phyloP scores from a whole-genome alignment of 2,113 vertebrate genomes.

The Petromus typicus region DNA sequence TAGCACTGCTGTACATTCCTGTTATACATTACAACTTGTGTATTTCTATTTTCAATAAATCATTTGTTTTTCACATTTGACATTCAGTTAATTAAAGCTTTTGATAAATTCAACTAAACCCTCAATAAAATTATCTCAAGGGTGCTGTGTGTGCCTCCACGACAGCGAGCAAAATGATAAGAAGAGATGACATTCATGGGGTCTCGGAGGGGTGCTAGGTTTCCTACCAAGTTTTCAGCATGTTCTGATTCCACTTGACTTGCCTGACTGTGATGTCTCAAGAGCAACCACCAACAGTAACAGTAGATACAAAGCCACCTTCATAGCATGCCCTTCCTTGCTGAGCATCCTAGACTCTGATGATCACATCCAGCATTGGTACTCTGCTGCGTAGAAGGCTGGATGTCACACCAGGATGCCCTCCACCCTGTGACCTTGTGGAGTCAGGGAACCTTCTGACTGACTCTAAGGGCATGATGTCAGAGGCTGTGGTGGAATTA shows the following conservation, averaged over 20 bases:
- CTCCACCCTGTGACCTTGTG: neutral
- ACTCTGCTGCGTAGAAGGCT: neutral
- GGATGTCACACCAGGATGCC: neutral
- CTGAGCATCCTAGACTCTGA: neutral
- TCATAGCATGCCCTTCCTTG: fast-evolving
- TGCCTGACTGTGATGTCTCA: neutral
- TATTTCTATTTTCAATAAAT: neutral
- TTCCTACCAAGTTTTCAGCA: neutral
- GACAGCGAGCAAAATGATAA: neutral
- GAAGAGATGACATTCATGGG: neutral
- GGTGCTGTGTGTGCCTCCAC: fast-evolving
- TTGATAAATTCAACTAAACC: neutral
- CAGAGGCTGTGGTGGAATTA: neutral
- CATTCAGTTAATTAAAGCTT: neutral
- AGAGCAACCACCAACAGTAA: neutral
- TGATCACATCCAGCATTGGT: neutral
- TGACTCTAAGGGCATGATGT: neutral
- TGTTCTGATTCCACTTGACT: neutral
- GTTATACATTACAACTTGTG: neutral
- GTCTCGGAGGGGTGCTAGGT: neutral
- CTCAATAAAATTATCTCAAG: neutral
- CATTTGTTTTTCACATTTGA: neutral
- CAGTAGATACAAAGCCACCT: neutral
- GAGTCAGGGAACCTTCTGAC: neutral
- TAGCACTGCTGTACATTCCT: neutral